These are phyloP conservation scores for Drosophila watanabei DNA, from an alignment of 1,140 invertebrate species.

Conservation along the genomic window DNA sequence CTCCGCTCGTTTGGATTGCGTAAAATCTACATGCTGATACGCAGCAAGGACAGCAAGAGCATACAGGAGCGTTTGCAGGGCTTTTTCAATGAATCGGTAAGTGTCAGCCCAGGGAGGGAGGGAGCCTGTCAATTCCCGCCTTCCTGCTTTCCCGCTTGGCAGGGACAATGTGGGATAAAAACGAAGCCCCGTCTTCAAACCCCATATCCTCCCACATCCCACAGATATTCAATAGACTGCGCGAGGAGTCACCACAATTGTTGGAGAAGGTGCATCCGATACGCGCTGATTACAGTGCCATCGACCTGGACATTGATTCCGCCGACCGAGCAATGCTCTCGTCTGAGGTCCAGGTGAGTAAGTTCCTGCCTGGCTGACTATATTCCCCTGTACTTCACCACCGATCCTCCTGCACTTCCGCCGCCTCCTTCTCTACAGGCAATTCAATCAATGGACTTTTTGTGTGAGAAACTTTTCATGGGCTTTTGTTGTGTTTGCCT, in stretches of 20 bases:
- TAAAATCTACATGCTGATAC: conserved; percentile 92
- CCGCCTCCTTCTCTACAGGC: conserved; percentile 50
- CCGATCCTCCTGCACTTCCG: not conserved
- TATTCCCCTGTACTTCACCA: not conserved
- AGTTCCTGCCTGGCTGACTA: conserved; percentile 4
- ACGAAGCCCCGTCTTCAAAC: not conserved
- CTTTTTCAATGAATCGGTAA: conserved; percentile 88
- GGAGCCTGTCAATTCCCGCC: conserved; percentile 25
- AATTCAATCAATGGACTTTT: conserved; percentile 82
- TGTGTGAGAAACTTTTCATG: conserved; percentile 49
- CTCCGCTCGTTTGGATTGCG: conserved; percentile 90
- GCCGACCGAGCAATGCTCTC: conserved; percentile 77
- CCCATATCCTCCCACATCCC: conserved; percentile 6
- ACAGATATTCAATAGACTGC: conserved; percentile 91
- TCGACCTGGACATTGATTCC: conserved; percentile 90
- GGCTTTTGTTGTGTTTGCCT: conserved; percentile 58
- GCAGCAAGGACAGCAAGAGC: conserved; percentile 92
- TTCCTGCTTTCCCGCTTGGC: not conserved
- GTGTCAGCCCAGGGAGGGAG: conserved; percentile 55
- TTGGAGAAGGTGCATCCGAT: conserved; percentile 92
- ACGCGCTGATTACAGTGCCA: conserved; percentile 93
- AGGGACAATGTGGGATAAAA: conserved; percentile 50
- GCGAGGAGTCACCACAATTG: conserved; percentile 87
- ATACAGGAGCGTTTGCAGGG: conserved; percentile 89
- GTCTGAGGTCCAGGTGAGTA: conserved; percentile 84